phyloP scores from a whole-genome alignment of 1,140 invertebrate genomes.

The Leptinotarsa lineolata region DNA sequence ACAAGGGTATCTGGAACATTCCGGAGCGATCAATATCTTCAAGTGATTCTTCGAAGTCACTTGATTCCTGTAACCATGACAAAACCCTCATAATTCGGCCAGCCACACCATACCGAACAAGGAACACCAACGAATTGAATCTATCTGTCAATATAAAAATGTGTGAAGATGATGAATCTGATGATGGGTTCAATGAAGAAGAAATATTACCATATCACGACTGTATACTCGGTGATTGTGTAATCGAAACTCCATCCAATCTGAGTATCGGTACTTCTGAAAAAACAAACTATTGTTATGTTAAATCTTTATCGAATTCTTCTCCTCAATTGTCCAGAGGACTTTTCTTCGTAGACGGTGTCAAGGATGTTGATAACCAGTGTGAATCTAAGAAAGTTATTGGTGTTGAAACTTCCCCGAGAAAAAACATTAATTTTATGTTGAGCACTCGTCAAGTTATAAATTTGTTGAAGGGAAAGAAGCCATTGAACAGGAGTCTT shows the following conservation, averaged over 20 bases:
- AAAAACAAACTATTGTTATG: neutral
- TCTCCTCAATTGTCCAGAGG: slow-evolving; percentile 46
- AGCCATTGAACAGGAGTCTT: slow-evolving; percentile 39
- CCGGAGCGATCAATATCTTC: slow-evolving; percentile 51
- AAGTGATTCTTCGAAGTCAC: slow-evolving; percentile 39
- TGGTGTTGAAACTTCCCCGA: slow-evolving; percentile 41
- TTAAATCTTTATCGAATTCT: slow-evolving; percentile 38
- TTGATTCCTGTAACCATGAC: slow-evolving; percentile 27
- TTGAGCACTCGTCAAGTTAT: slow-evolving; percentile 37
- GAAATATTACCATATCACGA: slow-evolving; percentile 29
- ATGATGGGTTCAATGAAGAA: slow-evolving; percentile 40
- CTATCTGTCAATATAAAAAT: neutral
- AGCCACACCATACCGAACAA: slow-evolving; percentile 32
- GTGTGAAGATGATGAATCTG: slow-evolving; percentile 37
- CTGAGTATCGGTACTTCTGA: slow-evolving; percentile 17
- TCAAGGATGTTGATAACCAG: slow-evolving; percentile 28
- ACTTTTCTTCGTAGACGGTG: slow-evolving; percentile 45
- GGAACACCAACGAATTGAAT: slow-evolving; percentile 33
- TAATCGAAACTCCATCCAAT: slow-evolving; percentile 29
- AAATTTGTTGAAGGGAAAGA: slow-evolving; percentile 31
- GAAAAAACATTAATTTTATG: slow-evolving; percentile 1
- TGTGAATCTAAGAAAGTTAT: slow-evolving; percentile 43
- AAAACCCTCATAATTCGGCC: slow-evolving; percentile 36
- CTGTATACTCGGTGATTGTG: slow-evolving; percentile 19
- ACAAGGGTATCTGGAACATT: slow-evolving; percentile 56